Base-by-base conservation (phyloP, 2,113 vertebrate species). In the Amphiprion ocellaris region DNA sequence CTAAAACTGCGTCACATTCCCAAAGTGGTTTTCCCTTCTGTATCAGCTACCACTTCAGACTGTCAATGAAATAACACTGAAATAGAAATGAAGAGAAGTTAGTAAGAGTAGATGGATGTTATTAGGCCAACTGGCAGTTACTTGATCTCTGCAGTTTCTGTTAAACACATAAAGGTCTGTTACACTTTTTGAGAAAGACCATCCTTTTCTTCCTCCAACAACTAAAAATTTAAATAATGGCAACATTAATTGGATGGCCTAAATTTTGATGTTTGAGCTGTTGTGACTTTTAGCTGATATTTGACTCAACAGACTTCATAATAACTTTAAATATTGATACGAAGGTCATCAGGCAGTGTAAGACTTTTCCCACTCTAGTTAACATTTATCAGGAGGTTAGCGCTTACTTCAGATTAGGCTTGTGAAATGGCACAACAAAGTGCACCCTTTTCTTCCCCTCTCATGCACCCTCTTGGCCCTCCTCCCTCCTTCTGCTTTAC, bases 391-490 rank as follows among this genome's bases (percentile, higher is more conserved):
- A 85, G 64, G 77, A 87, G 67, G 52, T 53, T 72, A 47, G 67
- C 65, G 46, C 79, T 87, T 74, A 84, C 81, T 85, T 88, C 64
- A 89, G 82, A 82, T 92, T 85, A 85, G 63, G 64, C 81, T 86
- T 85, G 79, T 88, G 78, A 87, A 90, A 87, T 6, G 30, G 79
- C 82, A 89, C 91, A 92, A 90, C 89, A 90, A 92, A 92, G 87
- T 88, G 83, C 77, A 56, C 79, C 82, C 87, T 83, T 86, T 87
- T 84, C 82, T 84, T 83, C 71, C 81, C 76, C 69, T 92, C 80
- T 81, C 68, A 82, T 83, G 72, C 84, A 84, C 82, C 88, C 87
- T 90, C 86, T 90, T 89, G 89, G 82, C 87, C 82, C 80, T 89
- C 72, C 83, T 89, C 82, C 84, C 74, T 79, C 85, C 82, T 70